These are phyloP conservation scores for Cynoglossus semilaevis DNA, from an alignment of 2,113 vertebrate genomes.

Conservation along the genomic window DNA sequence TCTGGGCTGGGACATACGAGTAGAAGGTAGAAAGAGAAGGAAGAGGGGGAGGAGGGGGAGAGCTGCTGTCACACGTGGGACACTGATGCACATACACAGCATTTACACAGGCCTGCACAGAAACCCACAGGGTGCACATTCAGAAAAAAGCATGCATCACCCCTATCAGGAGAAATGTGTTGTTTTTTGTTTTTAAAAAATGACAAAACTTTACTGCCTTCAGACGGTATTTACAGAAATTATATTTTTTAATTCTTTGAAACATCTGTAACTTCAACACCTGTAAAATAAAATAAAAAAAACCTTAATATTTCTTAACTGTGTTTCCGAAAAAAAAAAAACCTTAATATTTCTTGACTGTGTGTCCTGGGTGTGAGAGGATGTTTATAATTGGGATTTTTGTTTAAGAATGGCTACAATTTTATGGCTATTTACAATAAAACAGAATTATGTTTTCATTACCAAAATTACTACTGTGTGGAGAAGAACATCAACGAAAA, in stretches of 20 bases:
- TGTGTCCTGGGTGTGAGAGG: no score
- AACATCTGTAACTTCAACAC: slow-evolving; percentile 50
- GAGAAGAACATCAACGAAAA: slow-evolving; percentile 1
- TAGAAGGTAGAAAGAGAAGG: neutral
- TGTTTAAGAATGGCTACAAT: slow-evolving; percentile 52
- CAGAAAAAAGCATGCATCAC: slow-evolving; percentile 67
- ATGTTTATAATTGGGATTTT: slow-evolving; percentile 4
- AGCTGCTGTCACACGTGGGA: slow-evolving; percentile 40
- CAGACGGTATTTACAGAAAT: slow-evolving; percentile 68
- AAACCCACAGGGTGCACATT: slow-evolving; percentile 62
- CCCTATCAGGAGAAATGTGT: slow-evolving; percentile 50
- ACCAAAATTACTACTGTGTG: slow-evolving; percentile 32
- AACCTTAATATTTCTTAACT: slow-evolving; percentile 27
- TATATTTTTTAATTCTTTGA: slow-evolving; percentile 37
- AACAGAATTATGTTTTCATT: slow-evolving; percentile 56
- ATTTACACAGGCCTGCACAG: slow-evolving; percentile 64
- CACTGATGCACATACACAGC: slow-evolving; percentile 59
- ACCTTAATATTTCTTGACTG: slow-evolving; percentile 31
- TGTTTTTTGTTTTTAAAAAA: slow-evolving; percentile 1
- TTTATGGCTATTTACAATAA: slow-evolving; percentile 76
- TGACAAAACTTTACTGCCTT: slow-evolving; percentile 13
- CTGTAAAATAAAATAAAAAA: slow-evolving; percentile 54
- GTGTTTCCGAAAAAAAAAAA: slow-evolving; percentile 41
- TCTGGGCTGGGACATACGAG: slow-evolving; percentile 8
- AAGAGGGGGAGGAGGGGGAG: neutral